Evolutionary conservation across 1,140 invertebrate genomes (phyloP), one percentile per base, ranked within the genome.

Genomic region (Drosophila ficusphila): DNA sequence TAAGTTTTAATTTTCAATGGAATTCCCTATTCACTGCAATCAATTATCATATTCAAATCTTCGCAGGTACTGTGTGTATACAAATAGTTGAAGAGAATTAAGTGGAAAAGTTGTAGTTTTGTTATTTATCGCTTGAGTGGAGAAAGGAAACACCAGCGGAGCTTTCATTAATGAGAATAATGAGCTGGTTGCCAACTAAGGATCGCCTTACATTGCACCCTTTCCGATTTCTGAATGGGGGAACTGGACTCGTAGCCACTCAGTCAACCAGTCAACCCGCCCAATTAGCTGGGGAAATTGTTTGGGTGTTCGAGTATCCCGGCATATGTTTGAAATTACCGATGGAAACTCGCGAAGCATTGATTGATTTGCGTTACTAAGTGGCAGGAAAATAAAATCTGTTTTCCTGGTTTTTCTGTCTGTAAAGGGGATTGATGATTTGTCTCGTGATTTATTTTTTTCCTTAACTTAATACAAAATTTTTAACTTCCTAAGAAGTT

Each of bases 121-220:
- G 29, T 77, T 72, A 51, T 76, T 81, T 61, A 65, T 49, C 23
- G 44, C 21, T 72, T 56, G 54, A 49, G 16, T 58, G 19, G 42
- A 60, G 36, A 56, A 41, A 44, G 51, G 49, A 29, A 38, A 41
- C 56, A 51, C 47, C 25, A 16, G 33, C 49, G 33, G 31, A 78
- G 75, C 77, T 81, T 71, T 82, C 70, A 68, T 85, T 85, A 85
- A 85, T 85, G 76, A 69, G 65, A 79, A 79, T 62, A 67, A 67
- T 67, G 62, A 67, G 62, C 33, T 41, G 46, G 47, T 56, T 57
- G 54, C 54, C 54, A 48, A 48, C 54, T 25, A 18, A 27, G 54
- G 54, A 54, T 65, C 61, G 7, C 39, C 61, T 65, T 65, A 29
- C 61, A 62, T 1, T 31, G 36, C 60, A 67, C 62, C 62, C 54